These are phyloP conservation scores for Neogale vison DNA, from an alignment of 2,113 vertebrate genomes.

Conservation along the genomic window DNA sequence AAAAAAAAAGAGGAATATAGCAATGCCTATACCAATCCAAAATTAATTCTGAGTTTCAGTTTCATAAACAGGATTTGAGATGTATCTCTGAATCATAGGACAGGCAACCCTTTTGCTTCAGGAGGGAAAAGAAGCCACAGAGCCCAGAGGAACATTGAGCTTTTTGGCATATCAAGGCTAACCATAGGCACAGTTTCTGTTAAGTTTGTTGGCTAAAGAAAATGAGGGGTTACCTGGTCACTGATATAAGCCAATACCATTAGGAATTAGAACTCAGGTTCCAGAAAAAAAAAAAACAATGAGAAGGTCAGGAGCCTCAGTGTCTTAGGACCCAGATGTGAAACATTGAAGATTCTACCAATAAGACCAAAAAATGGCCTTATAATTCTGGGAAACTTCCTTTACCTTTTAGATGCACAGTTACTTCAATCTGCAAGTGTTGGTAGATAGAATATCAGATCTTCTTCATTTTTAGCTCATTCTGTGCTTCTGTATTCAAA, in stretches of 20 bases:
- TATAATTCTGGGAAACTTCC: not conserved
- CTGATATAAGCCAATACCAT: not conserved
- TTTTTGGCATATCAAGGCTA: not conserved
- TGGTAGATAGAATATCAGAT: not conserved
- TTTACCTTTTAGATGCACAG: not conserved
- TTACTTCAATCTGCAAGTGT: not conserved
- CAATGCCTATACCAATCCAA: not conserved
- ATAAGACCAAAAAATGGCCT: not conserved
- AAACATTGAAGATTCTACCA: not conserved
- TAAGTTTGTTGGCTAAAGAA: not conserved
- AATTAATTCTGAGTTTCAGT: not conserved
- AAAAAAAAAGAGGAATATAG: not conserved
- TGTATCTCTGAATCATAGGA: not conserved
- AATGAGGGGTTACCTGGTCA: not conserved
- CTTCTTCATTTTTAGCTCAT: not conserved
- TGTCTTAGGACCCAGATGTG: accelerated
- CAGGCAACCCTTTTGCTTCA: not conserved
- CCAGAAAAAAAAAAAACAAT: not conserved
- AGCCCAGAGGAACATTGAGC: not conserved
- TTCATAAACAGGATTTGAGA: not conserved
- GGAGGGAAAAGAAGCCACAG: not conserved
- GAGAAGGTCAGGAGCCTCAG: not conserved
- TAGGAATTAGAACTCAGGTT: not conserved
- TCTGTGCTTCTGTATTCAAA: not conserved
- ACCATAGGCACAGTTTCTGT: accelerated